Conservation (phyloP, 2,888 invertebrate genomes). For the Lasioglossum pauxillum region DNA sequence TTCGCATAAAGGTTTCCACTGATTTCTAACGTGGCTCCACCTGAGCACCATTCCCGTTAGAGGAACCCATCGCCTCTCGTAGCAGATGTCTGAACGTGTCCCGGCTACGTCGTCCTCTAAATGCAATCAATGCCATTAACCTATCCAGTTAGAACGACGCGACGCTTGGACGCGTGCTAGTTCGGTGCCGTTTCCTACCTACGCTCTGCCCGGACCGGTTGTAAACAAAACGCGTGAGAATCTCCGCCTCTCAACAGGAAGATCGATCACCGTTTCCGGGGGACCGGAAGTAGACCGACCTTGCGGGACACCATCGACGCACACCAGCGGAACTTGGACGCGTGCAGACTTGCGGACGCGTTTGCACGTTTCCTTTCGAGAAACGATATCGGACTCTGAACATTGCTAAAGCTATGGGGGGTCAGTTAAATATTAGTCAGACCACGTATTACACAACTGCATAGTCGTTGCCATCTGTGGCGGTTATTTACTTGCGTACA, state of each 20-base stretch:
- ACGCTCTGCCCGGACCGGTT: constrained; percentile 20
- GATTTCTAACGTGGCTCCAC: neutral
- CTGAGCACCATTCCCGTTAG: neutral
- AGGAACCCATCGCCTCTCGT: neutral
- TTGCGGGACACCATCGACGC: constrained; percentile 81
- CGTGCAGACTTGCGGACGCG: constrained; percentile 1
- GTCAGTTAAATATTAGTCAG: no score
- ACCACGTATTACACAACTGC: no score
- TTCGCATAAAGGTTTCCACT: neutral
- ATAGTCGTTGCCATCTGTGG: no score
- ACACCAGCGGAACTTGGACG: constrained; percentile 68
- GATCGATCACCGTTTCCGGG: constrained; percentile 77
- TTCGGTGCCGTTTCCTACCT: neutral
- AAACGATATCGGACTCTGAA: neutral
- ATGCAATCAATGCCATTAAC: constrained; percentile 28
- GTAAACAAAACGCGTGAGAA: constrained; percentile 54
- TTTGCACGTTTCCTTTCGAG: neutral
- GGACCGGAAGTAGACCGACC: constrained; percentile 83
- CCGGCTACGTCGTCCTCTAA: neutral
- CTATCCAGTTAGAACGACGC: constrained; percentile 25
- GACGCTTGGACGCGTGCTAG: neutral
- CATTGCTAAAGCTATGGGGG: neutral
- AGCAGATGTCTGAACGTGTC: neutral
- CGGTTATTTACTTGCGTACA: no score
- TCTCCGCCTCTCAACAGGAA: constrained; percentile 81